Percentiles rank a stretch among this genome's conserved stretches.
phyloP scores from a whole-genome alignment of 1,140 invertebrate species.

The Drosophila quadrilineata region DNA sequence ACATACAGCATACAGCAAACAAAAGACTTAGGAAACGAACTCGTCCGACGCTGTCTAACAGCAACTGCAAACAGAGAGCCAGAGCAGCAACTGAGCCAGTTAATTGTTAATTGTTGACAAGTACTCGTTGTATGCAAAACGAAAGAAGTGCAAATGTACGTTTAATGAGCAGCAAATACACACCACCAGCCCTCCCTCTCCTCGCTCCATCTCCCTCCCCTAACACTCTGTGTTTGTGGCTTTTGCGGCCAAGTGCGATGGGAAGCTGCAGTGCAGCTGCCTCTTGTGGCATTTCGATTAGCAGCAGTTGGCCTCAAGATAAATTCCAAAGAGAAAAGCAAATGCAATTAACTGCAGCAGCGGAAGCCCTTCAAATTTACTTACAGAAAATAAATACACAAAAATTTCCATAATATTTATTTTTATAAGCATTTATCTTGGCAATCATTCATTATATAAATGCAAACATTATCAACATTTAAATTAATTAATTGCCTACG shows the following conservation, averaged over 20 bases:
- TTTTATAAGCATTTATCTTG: not conserved
- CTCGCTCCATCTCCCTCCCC: slow-evolving; percentile 5
- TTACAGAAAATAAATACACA: too few species aligned
- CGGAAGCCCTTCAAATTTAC: slow-evolving; percentile 4
- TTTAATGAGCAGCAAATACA: slow-evolving; percentile 68
- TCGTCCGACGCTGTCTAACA: not conserved
- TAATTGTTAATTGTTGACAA: slow-evolving; percentile 77
- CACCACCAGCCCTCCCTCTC: not conserved
- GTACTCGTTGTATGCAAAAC: slow-evolving; percentile 41
- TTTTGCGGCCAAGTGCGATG: slow-evolving; percentile 19
- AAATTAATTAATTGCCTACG: slow-evolving; percentile 1
- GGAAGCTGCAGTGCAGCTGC: slow-evolving; percentile 27
- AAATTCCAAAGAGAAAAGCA: slow-evolving; percentile 22
- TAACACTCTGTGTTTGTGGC: slow-evolving; percentile 15
- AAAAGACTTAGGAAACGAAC: slow-evolving; percentile 65
- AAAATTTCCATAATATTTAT: slow-evolving; percentile 1
- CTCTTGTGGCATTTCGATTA: slow-evolving; percentile 47
- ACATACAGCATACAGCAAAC: slow-evolving; percentile 49
- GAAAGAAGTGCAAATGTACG: slow-evolving; percentile 70
- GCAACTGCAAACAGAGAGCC: not conserved
- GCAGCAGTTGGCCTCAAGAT: slow-evolving; percentile 12
- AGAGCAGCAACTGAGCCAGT: slow-evolving; percentile 57
- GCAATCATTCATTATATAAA: not conserved
- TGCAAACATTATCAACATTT: not conserved
- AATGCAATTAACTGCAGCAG: slow-evolving; percentile 17